phyloP scores from a whole-genome alignment of 2,797 vertebrate genomes.

The Xiphophorus birchmanni region DNA sequence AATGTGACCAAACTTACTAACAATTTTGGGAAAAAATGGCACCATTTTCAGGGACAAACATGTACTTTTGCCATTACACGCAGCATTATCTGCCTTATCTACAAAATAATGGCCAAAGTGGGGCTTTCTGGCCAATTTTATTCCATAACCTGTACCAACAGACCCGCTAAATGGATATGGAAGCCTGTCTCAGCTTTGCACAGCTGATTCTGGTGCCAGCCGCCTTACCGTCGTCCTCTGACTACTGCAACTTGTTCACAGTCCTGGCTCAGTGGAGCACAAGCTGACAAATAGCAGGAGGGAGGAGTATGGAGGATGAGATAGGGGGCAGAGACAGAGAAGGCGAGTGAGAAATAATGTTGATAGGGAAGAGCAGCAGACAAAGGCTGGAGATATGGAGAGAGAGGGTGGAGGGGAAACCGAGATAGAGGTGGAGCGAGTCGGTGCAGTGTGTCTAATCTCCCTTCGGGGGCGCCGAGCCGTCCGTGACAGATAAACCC shows the following conservation, averaged over 20 bases:
- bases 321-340: constrained; percentile 49
- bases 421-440: constrained; percentile 48
- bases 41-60: constrained; percentile 18
- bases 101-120: constrained; percentile 24
- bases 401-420: constrained; percentile 21
- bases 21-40: not conserved
- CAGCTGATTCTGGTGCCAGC: constrained; percentile 34
- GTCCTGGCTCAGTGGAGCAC: constrained; percentile 63
- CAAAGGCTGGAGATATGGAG: constrained; percentile 31
- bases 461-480: constrained; percentile 58
- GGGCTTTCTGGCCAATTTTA: constrained; percentile 38
- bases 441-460: constrained; percentile 72
- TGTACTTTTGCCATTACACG: constrained; percentile 25
- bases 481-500: constrained; percentile 71
- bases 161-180: constrained; percentile 33
- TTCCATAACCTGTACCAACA: constrained; percentile 51
- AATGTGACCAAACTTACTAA: not conserved
- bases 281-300: constrained; percentile 61
- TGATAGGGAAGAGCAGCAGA: constrained; percentile 45
- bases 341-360: constrained; percentile 29
- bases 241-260: constrained; percentile 68
- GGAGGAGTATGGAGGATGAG: constrained; percentile 36
- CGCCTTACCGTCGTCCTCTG: constrained; percentile 27
- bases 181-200: constrained; percentile 53
- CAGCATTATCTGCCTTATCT: constrained; percentile 39